Evolutionary conservation across 2,888 invertebrate genomes (phyloP).

Genomic region (Morinoia aosen): DNA sequence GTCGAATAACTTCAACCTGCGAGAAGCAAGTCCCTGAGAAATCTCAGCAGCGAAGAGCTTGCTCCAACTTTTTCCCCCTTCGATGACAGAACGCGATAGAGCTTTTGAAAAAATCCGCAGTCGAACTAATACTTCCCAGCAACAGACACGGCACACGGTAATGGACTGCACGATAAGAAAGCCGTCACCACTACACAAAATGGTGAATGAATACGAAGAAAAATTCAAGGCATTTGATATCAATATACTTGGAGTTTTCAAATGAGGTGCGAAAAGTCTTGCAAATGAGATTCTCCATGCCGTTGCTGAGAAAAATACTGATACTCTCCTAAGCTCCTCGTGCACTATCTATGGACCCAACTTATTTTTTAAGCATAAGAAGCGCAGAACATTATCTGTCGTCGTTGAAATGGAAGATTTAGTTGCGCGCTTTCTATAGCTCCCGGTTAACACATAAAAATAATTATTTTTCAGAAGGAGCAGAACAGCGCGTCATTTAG

Average conservation of each 20-base stretch:
- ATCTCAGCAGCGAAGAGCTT: not conserved
- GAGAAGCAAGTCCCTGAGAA: conserved; percentile 19
- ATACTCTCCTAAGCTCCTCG: too few relatives aligned
- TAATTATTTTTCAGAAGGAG: too few relatives aligned
- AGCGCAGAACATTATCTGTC: too few relatives aligned
- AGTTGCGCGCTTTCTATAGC: too few relatives aligned
- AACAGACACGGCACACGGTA: not conserved
- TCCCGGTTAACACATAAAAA: too few relatives aligned
- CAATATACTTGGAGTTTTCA: not conserved
- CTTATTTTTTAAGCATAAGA: too few relatives aligned
- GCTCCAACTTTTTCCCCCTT: not conserved
- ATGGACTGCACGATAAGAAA: not conserved
- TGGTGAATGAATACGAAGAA: not conserved
- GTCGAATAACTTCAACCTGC: not conserved
- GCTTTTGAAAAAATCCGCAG: conserved; percentile 14
- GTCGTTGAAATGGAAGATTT: too few relatives aligned
- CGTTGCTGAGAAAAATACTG: not conserved
- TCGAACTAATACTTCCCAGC: not conserved
- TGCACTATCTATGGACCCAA: too few relatives aligned
- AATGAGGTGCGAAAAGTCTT: not conserved
- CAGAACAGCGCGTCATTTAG: too few relatives aligned
- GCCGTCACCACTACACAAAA: not conserved
- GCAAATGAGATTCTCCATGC: not conserved
- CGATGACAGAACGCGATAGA: conserved; percentile 24
- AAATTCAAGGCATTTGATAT: not conserved